Conservation (phyloP, 2,888 invertebrate genomes). For the Tenthredo notha region DNA sequence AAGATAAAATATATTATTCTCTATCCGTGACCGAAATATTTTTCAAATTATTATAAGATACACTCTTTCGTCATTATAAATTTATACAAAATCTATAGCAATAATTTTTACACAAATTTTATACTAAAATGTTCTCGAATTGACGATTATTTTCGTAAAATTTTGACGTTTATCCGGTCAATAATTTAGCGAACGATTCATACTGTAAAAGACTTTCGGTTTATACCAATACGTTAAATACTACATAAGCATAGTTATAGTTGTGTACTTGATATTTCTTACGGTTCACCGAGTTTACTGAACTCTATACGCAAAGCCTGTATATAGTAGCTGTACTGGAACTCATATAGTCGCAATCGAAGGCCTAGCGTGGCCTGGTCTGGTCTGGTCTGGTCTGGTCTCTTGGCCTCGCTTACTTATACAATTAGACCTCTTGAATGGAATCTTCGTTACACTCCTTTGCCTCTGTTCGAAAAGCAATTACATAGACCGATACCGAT, state of each 20-base stretch:
- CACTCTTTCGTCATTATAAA: not conserved
- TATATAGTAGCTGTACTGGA: not conserved
- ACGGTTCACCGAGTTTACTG: constrained; percentile 45
- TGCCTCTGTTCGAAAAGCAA: constrained; percentile 36
- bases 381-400: not conserved
- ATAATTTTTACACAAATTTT: too few species aligned
- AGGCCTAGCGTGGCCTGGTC: not conserved
- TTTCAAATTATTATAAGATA: not conserved
- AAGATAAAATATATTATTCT: not conserved
- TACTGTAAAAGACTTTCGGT: constrained; percentile 2
- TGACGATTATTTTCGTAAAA: not conserved
- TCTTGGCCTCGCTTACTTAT: constrained; percentile 35
- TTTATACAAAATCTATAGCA: not conserved
- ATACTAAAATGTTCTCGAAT: not conserved
- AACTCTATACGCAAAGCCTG: constrained; percentile 20
- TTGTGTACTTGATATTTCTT: constrained; percentile 38
- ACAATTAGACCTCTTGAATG: constrained; percentile 42
- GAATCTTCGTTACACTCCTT: constrained; percentile 44
- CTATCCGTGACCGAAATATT: not conserved
- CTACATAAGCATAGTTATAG: constrained; percentile 24
- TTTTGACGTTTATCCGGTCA: constrained; percentile 14
- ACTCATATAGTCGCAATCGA: constrained; percentile 39
- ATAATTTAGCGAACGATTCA: not conserved
- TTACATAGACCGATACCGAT: constrained; percentile 12
- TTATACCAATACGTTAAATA: too few species aligned